Evolutionary conservation across 2,113 vertebrate species (phyloP).

Genomic region (Origma solitaria): DNA sequence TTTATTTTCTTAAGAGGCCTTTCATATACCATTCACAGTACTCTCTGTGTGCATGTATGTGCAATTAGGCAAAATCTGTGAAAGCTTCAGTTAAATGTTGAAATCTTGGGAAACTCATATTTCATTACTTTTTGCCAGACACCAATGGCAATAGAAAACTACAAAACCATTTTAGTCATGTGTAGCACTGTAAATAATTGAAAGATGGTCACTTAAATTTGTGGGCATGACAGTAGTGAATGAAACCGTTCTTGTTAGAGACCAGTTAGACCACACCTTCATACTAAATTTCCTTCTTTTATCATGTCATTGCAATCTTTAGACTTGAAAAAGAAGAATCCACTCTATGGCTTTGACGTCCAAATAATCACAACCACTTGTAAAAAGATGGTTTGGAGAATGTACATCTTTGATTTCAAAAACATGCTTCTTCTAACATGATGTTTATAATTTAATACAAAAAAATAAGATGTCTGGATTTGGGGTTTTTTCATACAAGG

Average conservation of each 20-base stretch:
- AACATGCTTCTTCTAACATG: not conserved
- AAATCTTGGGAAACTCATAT: not conserved
- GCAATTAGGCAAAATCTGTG: not conserved
- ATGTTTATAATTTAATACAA: not conserved
- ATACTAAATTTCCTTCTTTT: not conserved
- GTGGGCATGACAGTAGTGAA: not conserved
- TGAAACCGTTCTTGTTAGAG: not conserved
- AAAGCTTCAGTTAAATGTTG: not conserved
- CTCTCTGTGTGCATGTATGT: accelerated
- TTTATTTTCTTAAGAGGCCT: not conserved
- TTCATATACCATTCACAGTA: not conserved
- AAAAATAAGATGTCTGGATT: not conserved
- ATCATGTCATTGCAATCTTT: not conserved
- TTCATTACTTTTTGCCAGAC: not conserved
- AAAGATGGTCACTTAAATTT: not conserved
- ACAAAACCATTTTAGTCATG: not conserved
- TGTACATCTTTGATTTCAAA: not conserved
- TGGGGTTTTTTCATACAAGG: not conserved
- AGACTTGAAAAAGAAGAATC: not conserved
- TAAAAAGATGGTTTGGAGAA: not conserved
- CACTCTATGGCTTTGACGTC: not conserved
- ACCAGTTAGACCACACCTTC: not conserved
- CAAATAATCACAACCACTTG: not conserved
- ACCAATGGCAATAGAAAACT: not conserved
- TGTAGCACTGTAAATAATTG: not conserved